Percentiles rank a stretch among this genome's conserved stretches.
phyloP scores from a whole-genome alignment of 2,888 invertebrate species.

The Tipula unca region DNA sequence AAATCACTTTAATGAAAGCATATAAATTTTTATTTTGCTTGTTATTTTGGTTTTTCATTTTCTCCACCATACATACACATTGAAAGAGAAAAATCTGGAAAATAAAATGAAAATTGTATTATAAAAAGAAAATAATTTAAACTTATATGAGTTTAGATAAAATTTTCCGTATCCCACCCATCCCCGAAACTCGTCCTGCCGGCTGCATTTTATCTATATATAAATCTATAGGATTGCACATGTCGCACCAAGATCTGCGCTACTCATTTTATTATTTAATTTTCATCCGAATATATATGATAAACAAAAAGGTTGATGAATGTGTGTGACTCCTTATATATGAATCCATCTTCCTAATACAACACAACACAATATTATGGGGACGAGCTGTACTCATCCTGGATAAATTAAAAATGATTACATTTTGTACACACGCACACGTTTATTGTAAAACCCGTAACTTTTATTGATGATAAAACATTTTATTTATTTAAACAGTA shows the following conservation, averaged over 20 bases:
- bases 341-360: neutral
- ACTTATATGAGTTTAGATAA: neutral
- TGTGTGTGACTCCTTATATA: neutral
- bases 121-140: neutral
- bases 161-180: neutral
- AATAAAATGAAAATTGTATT: neutral
- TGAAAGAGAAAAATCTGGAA: neutral
- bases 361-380: too few species aligned
- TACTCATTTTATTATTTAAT: neutral
- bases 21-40: neutral
- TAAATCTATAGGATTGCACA: too few species aligned
- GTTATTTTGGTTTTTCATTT: neutral
- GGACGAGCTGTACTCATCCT: neutral
- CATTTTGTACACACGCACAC: neutral
- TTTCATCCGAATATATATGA: neutral
- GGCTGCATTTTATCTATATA: too few species aligned
- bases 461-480: conserved; percentile 8
- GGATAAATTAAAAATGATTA: neutral
- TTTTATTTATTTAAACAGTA: neutral
- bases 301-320: neutral
- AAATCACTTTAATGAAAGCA: neutral
- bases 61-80: neutral
- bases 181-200: too few species aligned
- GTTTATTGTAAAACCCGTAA: neutral
- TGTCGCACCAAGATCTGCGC: too few species aligned